Evolutionary conservation across 2,888 invertebrate genomes (phyloP), one percentile per base, ranked within the genome.

Genomic region (Archaeoteleia sp.): DNA sequence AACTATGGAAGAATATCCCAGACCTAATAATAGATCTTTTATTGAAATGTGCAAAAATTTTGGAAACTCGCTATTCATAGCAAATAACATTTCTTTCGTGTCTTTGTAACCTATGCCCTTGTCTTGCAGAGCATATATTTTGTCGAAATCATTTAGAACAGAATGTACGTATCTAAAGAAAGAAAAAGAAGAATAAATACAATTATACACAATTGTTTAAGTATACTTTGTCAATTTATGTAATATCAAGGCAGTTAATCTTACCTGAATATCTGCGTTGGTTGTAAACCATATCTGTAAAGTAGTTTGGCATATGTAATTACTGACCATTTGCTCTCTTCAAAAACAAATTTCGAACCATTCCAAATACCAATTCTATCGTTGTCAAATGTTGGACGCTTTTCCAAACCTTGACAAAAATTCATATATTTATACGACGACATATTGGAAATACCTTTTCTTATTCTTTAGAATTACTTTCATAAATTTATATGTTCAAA

Each of bases 121-220:
- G 3, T 86, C 85, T 70, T 90, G 90, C 10, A 88, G 76, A 5
- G 82, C 71, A 74, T 91, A 91, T 66, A 91, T 89, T 46, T 89
- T 90, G 12, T 65, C 71, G 29, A 86, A 86, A 54, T 79, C 77
- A 57, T 63, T 62, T 45, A 82, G 15, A 23, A 81, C 67, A 1
- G 70, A 69, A 53, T 65, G 51, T 17, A 80, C 49, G 43, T 79
- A 71, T 62, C 80, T 82, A 58, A 46, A 60, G 54, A 27, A 12
- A 51, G 68, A 46, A 20, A 25, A 39, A 42, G 25, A 49, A 37
- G 12, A 32, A 43, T 13, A 10, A 29, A 32, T 20, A 37, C 17
- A 7, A 23, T 25, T 17, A 9, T 13, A 7, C 12, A 15, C 13
- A 46, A 5, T 46, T 17, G n/a, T 13, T 29, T 27, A 14, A 5